Base-by-base conservation (phyloP, 2,888 invertebrate genomes). In the Oscheius myriophilus region DNA sequence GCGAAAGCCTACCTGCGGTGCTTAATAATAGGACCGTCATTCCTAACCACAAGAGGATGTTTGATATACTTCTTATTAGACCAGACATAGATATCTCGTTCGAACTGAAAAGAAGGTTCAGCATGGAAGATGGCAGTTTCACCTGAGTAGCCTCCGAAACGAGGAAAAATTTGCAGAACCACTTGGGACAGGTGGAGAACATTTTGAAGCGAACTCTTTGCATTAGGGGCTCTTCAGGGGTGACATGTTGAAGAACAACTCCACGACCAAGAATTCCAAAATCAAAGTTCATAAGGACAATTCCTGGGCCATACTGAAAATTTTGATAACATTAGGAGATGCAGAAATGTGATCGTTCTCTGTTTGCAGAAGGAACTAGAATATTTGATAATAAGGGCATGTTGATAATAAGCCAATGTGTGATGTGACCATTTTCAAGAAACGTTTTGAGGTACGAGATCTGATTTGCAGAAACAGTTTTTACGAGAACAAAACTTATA, bases 41-140 rank as follows among this genome's bases (percentile, higher is more conserved):
- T 91, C 72, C 91, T 91, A 0, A 92, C 91, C 70, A 93, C 89
- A 0, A 91, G 84, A 0, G 94, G 94, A 0, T 91, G 90, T 43
- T 90, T 90, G 0, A 91, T 88, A 86, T 91, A 94, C 12, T 89
- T 90, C 84, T 95, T 95, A 87, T 91, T 91, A 87, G 94, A 94
- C 95, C 95, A 95, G 4, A 95, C 91, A 72, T 90, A 90, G 0
- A 94, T 90, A 86, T 95, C 95, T 0, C 94, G 90, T 86, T 93
- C 92, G 81, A 94, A 91, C 93, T 93, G 88, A 12, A 88, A 89
- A 11, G 11, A 7, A 62, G 11, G n/a, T 26, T 7, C 23, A 18
- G 11, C 7, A 6, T 49, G 9, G 12, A 16, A 49, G 12, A 18
- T 33, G n/a, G n/a, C n/a, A n/a, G n/a, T n/a, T n/a, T n/a, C 21